Evolutionary conservation across 2,797 vertebrate species (phyloP).

Genomic region (Emydoidea blandingii): DNA sequence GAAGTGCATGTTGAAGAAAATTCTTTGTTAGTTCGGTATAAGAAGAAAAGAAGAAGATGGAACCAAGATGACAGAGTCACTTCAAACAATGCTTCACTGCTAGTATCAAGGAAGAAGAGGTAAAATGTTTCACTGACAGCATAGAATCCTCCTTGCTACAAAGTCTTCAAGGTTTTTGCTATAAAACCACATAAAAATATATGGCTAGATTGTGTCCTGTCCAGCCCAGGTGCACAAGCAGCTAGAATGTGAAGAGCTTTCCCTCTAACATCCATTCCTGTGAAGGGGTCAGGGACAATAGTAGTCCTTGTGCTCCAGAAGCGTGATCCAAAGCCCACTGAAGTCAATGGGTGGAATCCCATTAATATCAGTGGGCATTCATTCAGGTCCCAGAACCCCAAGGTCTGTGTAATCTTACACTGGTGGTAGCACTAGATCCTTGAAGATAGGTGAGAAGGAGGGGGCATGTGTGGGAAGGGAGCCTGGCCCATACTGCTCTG

Average conservation of each 20-base stretch:
- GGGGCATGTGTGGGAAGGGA: not conserved
- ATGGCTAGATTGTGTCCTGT: not conserved
- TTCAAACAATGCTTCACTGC: not conserved
- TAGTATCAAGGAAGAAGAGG: not conserved
- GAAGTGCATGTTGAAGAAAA: slow-evolving; percentile 8
- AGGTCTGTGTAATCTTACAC: not conserved
- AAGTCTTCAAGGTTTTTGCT: not conserved
- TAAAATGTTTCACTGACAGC: not conserved
- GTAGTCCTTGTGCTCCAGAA: not conserved
- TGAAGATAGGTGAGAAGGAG: not conserved
- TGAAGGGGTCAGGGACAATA: not conserved
- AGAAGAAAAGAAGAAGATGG: not conserved
- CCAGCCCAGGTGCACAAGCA: not conserved
- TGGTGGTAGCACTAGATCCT: not conserved
- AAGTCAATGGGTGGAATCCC: not conserved
- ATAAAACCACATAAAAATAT: not conserved
- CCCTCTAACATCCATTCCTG: not conserved
- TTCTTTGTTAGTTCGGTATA: not conserved
- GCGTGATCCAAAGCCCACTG: not conserved
- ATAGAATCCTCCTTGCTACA: not conserved
- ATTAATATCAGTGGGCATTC: not conserved
- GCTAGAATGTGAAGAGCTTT: not conserved
- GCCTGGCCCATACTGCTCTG: not conserved
- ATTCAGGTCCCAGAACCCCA: not conserved
- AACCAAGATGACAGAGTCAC: not conserved